Percentiles rank a stretch among this genome's conserved stretches.
Conservation (phyloP, 2,888 invertebrate species). For the Drosophila parthenogenetica region DNA sequence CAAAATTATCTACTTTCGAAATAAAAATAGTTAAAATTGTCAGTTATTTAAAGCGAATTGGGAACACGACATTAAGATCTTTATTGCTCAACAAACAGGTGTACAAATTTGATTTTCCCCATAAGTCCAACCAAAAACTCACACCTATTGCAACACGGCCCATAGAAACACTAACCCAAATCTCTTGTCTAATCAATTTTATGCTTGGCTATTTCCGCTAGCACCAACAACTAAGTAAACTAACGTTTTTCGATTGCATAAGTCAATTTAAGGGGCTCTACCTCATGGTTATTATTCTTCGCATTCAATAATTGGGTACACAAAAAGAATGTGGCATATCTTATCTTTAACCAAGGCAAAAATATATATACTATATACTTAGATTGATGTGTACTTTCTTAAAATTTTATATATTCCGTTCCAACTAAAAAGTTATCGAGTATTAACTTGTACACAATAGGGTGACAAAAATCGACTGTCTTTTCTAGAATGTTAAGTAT, state of each 20-base stretch:
- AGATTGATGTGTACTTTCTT: constrained; percentile 42
- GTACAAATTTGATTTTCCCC: neutral
- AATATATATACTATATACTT: constrained; percentile 21
- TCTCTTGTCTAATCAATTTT: constrained; percentile 66
- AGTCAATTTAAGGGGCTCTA: constrained; percentile 10
- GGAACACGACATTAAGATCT: neutral
- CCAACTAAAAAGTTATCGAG: constrained; percentile 14
- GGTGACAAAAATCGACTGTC: neutral
- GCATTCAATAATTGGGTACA: constrained; percentile 33
- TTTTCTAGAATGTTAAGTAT: neutral
- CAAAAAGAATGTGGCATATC: constrained; percentile 60
- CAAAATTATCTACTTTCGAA: no score
- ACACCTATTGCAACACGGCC: constrained; percentile 32
- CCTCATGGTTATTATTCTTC: constrained; percentile 34
- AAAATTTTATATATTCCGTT: constrained; percentile 26
- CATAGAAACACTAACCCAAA: constrained; percentile 52
- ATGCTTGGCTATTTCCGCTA: constrained; percentile 62
- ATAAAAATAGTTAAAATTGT: no score
- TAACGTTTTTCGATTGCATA: constrained; percentile 38
- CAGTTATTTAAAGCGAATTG: neutral
- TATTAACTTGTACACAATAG: constrained; percentile 24
- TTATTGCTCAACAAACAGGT: neutral
- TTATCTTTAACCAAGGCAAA: constrained; percentile 55
- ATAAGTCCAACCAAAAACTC: constrained; percentile 5
- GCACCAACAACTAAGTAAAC: constrained; percentile 20